A percentile compares a stretch with the other conserved stretches of the same genome.
These are phyloP conservation scores for Apeira syringaria DNA, from an alignment of 2,888 invertebrate species.

Conservation along the genomic window DNA sequence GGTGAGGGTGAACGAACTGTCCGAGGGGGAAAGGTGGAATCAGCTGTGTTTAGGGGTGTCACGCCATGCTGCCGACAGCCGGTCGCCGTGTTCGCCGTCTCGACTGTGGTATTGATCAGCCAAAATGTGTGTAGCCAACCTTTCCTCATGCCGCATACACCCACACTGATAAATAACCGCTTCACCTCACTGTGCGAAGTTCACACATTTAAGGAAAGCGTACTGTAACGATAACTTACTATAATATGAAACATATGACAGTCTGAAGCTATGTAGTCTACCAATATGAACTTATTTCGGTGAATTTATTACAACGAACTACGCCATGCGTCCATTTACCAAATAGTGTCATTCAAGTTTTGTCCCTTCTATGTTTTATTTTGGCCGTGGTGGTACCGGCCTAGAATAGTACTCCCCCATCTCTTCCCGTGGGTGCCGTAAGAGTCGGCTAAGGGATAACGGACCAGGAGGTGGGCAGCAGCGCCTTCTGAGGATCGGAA, in stretches of 20 bases:
- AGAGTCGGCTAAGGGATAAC: no score
- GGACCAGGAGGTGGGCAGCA: no score
- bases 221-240: no score
- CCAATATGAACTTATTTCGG: constrained; percentile 24
- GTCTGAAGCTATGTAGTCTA: background rate
- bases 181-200: background rate
- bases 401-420: no score
- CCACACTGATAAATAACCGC: constrained; percentile 19
- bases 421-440: no score
- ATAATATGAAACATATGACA: no score
- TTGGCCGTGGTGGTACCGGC: no score
- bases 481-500: no score
- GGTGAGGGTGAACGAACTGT: constrained; percentile 69
- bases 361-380: constrained; percentile 3
- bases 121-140: constrained; percentile 60
- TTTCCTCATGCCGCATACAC: constrained; percentile 34
- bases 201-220: no score
- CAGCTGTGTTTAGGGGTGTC: constrained; percentile 80
- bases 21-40: constrained; percentile 64
- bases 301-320: constrained; percentile 28
- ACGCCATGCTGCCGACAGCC: constrained; percentile 64
- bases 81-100: constrained; percentile 82
- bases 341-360: constrained; percentile 13
- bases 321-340: constrained; percentile 26
- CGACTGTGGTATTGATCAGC: constrained; percentile 78